Percentiles rank a stretch among this genome's conserved stretches.
Conservation (phyloP, 1,140 invertebrate genomes). For the Campoletis sonorensis region DNA sequence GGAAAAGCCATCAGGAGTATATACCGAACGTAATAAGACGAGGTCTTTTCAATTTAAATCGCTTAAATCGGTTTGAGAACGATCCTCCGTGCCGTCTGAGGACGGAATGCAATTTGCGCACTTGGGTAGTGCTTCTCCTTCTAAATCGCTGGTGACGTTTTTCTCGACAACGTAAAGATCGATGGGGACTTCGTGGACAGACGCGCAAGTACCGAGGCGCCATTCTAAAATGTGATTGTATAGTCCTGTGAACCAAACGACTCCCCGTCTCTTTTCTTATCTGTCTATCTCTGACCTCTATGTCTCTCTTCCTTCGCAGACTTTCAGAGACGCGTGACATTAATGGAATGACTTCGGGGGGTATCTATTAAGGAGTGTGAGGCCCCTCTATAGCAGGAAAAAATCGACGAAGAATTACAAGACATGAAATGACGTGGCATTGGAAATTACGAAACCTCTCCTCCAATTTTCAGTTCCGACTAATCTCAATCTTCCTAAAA, state of each 20-base stretch:
- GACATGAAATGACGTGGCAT: too few species aligned
- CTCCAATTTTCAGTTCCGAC: too few species aligned
- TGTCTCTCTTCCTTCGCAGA: neutral
- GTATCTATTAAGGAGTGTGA: too few species aligned
- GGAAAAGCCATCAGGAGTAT: neutral
- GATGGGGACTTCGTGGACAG: neutral
- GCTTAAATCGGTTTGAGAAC: conserved; percentile 14
- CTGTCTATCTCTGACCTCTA: neutral
- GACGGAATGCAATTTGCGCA: conserved; percentile 49
- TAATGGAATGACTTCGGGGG: conserved; percentile 31
- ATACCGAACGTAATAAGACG: conserved; percentile 29
- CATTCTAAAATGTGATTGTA: conserved; percentile 48
- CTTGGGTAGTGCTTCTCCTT: conserved; percentile 34
- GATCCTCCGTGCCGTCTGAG: conserved; percentile 11
- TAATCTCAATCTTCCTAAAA: too few species aligned
- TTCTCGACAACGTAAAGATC: neutral
- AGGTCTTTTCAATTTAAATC: conserved; percentile 40
- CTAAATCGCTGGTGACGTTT: neutral
- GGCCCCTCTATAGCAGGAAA: too few species aligned
- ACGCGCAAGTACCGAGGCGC: conserved; percentile 36
- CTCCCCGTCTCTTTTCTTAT: neutral
- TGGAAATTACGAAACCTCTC: too few species aligned
- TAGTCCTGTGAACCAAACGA: conserved; percentile 6
- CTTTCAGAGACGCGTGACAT: neutral
- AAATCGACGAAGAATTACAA: too few species aligned